Percentiles rank a stretch among this genome's conserved stretches.
phyloP scores from a whole-genome alignment of 2,113 vertebrate genomes.

The Zootoca vivipara region DNA sequence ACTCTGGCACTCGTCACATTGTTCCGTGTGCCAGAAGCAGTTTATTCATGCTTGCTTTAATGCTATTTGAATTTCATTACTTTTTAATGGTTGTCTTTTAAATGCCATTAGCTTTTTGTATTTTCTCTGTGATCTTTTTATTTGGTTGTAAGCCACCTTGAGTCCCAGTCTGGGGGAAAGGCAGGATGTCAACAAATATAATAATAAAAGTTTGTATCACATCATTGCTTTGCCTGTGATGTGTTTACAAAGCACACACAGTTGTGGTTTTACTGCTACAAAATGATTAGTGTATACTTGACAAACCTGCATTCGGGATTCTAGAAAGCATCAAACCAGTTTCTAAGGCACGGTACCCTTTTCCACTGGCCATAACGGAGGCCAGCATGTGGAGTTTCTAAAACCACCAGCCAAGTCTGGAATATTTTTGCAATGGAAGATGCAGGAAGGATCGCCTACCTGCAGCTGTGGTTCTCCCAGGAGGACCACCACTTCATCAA shows the following conservation, averaged over 20 bases:
- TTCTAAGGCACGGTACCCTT: not conserved
- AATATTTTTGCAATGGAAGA: not conserved
- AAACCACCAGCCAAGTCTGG: not conserved
- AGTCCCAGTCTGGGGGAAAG: too few species aligned
- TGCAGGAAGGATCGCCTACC: slow-evolving; percentile 31
- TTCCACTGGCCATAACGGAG: too few species aligned
- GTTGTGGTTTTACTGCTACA: not conserved
- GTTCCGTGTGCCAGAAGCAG: too few species aligned
- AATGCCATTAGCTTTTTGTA: too few species aligned
- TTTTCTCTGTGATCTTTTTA: too few species aligned
- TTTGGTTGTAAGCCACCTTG: too few species aligned
- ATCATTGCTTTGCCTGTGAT: not conserved
- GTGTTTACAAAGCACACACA: not conserved
- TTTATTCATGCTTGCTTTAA: too few species aligned
- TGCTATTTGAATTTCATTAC: too few species aligned
- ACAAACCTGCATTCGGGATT: not conserved
- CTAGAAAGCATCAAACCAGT: not conserved
- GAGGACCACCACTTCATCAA: slow-evolving; percentile 67
- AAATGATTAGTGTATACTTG: not conserved
- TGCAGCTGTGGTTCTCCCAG: slow-evolving; percentile 59
- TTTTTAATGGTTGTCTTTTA: too few species aligned
- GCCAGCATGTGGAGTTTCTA: too few species aligned
- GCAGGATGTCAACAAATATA: too few species aligned
- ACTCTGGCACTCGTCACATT: too few species aligned
- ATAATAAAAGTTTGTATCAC: not conserved